Percentiles rank a stretch among this genome's conserved stretches.
Conservation (phyloP, 2,888 invertebrate genomes). For the Drosophila eohydei region DNA sequence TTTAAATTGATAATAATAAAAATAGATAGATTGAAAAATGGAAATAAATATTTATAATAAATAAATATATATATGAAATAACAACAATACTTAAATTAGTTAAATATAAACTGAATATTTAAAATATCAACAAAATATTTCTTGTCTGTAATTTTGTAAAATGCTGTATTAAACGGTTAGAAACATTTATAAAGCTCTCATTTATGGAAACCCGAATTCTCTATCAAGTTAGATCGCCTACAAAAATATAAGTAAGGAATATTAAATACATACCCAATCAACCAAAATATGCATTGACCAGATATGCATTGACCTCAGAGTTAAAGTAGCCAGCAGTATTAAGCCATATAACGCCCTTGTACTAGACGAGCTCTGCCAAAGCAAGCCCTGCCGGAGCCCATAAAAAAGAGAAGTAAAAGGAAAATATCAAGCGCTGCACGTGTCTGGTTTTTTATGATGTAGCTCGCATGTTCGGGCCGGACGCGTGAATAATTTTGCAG, state of each 20-base stretch:
- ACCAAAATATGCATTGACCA: background rate
- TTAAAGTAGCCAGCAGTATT: slow-evolving; percentile 35
- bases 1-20: too few relatives aligned
- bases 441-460: slow-evolving; percentile 61
- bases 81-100: too few relatives aligned
- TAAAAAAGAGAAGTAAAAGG: slow-evolving; percentile 19
- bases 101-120: too few relatives aligned
- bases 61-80: too few relatives aligned
- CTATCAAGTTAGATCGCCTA: background rate
- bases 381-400: slow-evolving; percentile 4
- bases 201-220: background rate
- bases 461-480: slow-evolving; percentile 67
- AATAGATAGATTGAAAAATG: too few relatives aligned
- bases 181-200: too few relatives aligned
- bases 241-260: background rate
- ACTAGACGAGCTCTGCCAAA: background rate
- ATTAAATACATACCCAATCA: too few relatives aligned
- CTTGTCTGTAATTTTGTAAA: too few relatives aligned
- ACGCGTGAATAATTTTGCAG: slow-evolving; percentile 78
- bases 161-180: too few relatives aligned
- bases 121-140: too few relatives aligned
- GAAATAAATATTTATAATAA: too few relatives aligned
- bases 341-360: slow-evolving; percentile 33
- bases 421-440: slow-evolving; percentile 58
- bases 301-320: slow-evolving; percentile 4